phyloP scores from a whole-genome alignment of 1,140 invertebrate genomes.

The Drosophila gunungcola region DNA sequence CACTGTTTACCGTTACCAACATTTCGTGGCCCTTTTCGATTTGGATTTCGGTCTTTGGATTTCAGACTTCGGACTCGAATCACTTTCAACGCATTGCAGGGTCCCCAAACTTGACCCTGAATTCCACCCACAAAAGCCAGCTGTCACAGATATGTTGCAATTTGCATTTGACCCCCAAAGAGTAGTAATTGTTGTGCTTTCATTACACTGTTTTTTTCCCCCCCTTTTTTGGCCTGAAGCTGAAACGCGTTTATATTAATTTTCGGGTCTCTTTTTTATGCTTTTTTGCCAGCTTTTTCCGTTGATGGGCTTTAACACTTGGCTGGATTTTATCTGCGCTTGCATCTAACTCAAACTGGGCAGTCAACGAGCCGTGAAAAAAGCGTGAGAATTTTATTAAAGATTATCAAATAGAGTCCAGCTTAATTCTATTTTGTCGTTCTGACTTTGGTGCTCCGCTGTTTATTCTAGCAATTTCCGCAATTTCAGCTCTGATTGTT shows the following conservation, averaged over 20 bases:
- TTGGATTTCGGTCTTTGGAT: background rate
- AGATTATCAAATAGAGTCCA: slow-evolving; percentile 66
- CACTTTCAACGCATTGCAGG: slow-evolving; percentile 16
- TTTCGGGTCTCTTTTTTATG: slow-evolving; percentile 13
- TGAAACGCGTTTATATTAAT: slow-evolving; percentile 41
- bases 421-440: slow-evolving; percentile 17
- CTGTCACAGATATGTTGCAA: slow-evolving; percentile 62
- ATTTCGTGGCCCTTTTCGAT: slow-evolving; percentile 30
- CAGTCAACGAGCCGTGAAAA: slow-evolving; percentile 76
- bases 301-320: slow-evolving; percentile 55
- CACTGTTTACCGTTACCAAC: slow-evolving; percentile 46
- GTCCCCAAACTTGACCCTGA: slow-evolving; percentile 76
- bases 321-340: slow-evolving; percentile 51
- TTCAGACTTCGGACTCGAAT: slow-evolving; percentile 5
- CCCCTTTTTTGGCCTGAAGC: slow-evolving; percentile 8
- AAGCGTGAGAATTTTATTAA: slow-evolving; percentile 75
- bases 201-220: slow-evolving; percentile 53
- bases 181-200: slow-evolving; percentile 57
- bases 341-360: slow-evolving; percentile 42
- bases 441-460: slow-evolving; percentile 16
- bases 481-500: slow-evolving; percentile 74
- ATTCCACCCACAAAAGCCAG: slow-evolving; percentile 54
- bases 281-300: slow-evolving; percentile 39
- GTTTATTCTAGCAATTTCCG: slow-evolving; percentile 74
- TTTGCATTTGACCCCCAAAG: slow-evolving; percentile 73